These are phyloP conservation scores for Caenorhabditis uteleia DNA, from an alignment of 2,888 invertebrate species.

Conservation along the genomic window DNA sequence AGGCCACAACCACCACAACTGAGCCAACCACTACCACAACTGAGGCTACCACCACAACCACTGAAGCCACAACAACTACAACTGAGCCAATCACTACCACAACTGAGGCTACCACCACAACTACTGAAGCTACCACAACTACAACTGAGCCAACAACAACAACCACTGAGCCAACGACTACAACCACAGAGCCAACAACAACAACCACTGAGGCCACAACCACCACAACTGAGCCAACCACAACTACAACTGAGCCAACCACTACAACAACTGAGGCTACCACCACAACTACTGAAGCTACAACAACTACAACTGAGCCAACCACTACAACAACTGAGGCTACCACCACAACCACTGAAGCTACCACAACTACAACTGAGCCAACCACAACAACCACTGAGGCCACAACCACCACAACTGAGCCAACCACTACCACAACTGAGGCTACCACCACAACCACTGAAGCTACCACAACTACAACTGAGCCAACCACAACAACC, in stretches of 20 bases:
- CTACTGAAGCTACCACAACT: slow-evolving; percentile 4
- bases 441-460: neutral
- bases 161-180: slow-evolving; percentile 1
- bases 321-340: neutral
- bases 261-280: neutral
- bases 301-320: neutral
- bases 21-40: slow-evolving; percentile 3
- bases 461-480: neutral
- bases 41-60: slow-evolving; percentile 3
- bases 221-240: neutral
- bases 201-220: neutral
- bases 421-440: neutral
- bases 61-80: slow-evolving; percentile 3
- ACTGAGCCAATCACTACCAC: slow-evolving; percentile 10
- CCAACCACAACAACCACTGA: neutral
- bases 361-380: neutral
- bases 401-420: neutral
- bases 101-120: slow-evolving; percentile 9
- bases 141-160: slow-evolving; percentile 10
- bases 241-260: neutral
- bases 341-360: neutral
- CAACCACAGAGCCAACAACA: slow-evolving; percentile 10
- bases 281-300: neutral
- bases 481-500: neutral
- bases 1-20: slow-evolving; percentile 14